These are phyloP conservation scores for Neelides sp. DNA, from an alignment of 1,140 invertebrate species.

Conservation along the genomic window DNA sequence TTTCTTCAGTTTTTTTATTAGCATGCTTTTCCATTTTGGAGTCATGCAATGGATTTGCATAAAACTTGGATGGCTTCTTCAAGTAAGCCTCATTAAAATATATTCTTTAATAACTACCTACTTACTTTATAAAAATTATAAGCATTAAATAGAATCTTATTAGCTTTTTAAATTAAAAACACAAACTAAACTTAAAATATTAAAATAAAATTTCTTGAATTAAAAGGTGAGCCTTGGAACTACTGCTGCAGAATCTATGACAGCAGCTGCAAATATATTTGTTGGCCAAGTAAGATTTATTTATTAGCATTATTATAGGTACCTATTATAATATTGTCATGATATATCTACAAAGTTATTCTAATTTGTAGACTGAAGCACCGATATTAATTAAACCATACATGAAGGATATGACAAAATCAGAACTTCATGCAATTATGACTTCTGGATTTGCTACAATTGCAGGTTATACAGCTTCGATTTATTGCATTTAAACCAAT, in stretches of 20 bases:
- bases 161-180: too few species aligned
- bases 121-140: too few species aligned
- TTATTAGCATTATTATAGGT: neutral
- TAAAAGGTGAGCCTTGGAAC: conserved; percentile 54
- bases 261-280: conserved; percentile 48
- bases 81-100: too few species aligned
- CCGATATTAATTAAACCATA: conserved; percentile 79
- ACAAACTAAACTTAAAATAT: neutral
- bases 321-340: neutral
- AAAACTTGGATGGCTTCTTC: conserved; percentile 65
- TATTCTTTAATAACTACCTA: too few species aligned
- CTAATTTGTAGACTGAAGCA: conserved; percentile 62
- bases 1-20: conserved; percentile 78
- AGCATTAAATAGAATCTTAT: conserved; percentile 7
- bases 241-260: conserved; percentile 82
- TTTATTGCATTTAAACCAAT: neutral
- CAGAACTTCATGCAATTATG: conserved; percentile 87
- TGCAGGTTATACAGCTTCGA: conserved; percentile 48
- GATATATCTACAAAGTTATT: conserved; percentile 11
- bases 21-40: conserved; percentile 75
- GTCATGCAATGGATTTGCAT: conserved; percentile 72
- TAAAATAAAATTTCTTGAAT: neutral
- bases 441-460: conserved; percentile 88
- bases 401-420: conserved; percentile 64
- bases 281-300: conserved; percentile 16